Conservation (phyloP, 2,113 vertebrate species). For the Phyllopteryx taeniolatus region DNA sequence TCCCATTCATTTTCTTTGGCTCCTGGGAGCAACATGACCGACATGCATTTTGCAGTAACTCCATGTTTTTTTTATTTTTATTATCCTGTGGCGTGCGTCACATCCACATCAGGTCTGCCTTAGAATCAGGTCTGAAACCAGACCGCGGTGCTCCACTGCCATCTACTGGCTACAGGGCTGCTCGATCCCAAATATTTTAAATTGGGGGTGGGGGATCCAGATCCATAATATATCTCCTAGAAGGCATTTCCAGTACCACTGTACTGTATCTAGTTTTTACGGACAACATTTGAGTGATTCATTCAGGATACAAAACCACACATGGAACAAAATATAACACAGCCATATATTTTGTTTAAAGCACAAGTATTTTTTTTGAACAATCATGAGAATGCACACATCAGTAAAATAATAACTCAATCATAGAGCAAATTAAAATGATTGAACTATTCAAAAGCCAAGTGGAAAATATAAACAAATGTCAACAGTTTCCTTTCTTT, state of each 20-base stretch:
- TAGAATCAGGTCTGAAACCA: conserved; percentile 11
- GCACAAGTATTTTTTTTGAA: conserved; percentile 24
- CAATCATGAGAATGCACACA: conserved; percentile 39
- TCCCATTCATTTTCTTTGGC: conserved; percentile 13
- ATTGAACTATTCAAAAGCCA: not conserved
- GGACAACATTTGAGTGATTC: not conserved
- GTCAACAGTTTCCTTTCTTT: not conserved
- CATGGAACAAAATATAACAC: conserved; percentile 5
- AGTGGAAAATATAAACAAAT: not conserved
- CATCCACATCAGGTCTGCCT: conserved; percentile 22
- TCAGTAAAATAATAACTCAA: conserved; percentile 46
- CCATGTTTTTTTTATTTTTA: conserved; percentile 2
- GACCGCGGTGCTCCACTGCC: conserved; percentile 48
- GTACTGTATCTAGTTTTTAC: not conserved
- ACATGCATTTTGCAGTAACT: conserved; percentile 42
- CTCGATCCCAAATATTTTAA: not conserved
- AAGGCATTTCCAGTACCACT: not conserved
- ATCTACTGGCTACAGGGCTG: conserved; percentile 33
- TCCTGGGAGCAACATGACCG: conserved; percentile 14
- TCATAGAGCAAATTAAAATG: conserved; percentile 43
- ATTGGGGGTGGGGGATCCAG: too few relatives aligned
- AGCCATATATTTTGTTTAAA: conserved; percentile 40
- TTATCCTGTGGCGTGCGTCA: not conserved
- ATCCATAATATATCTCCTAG: too few relatives aligned
- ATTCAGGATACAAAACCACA: conserved; percentile 5